Conservation (phyloP, 2,797 vertebrate genomes). For the Rhyacichthys aspro region DNA sequence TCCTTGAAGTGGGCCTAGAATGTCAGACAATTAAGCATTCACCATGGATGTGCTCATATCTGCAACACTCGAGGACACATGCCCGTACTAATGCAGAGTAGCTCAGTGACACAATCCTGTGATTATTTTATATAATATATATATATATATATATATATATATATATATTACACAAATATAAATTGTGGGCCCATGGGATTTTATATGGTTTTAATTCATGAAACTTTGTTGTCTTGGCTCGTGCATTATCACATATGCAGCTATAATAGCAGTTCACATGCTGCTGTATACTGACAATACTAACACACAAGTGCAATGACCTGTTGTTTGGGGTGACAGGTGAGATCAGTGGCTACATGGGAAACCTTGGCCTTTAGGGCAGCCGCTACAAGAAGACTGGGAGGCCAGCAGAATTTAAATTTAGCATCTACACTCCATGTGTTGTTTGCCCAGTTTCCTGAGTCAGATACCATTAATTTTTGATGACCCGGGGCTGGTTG, state of each 20-base stretch:
- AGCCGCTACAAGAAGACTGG: constrained; percentile 26
- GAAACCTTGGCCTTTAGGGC: constrained; percentile 34
- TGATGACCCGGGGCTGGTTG: too few relatives aligned
- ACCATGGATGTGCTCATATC: constrained; percentile 22
- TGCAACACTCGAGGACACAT: constrained; percentile 65
- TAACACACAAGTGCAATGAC: constrained; percentile 21
- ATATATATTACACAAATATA: too few relatives aligned
- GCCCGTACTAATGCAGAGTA: constrained; percentile 49
- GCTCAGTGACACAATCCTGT: constrained; percentile 46
- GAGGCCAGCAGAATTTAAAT: constrained; percentile 36
- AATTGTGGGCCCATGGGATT: too few relatives aligned
- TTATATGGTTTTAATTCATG: too few relatives aligned
- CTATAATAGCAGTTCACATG: constrained; percentile 1
- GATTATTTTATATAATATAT: too few relatives aligned
- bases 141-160: too few relatives aligned
- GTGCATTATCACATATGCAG: not conserved
- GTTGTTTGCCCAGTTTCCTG: constrained; percentile 29
- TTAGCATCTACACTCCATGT: constrained; percentile 30
- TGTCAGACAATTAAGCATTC: constrained; percentile 38
- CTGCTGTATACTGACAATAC: constrained; percentile 11
- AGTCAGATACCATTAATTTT: too few relatives aligned
- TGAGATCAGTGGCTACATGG: constrained; percentile 31
- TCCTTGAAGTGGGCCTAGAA: constrained; percentile 35
- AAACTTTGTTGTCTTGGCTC: too few relatives aligned
- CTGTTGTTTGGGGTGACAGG: constrained; percentile 22